Evolutionary conservation across 1,140 invertebrate genomes (phyloP), one percentile per base, ranked within the genome.

Genomic region (Hylyphantes graminicola): DNA sequence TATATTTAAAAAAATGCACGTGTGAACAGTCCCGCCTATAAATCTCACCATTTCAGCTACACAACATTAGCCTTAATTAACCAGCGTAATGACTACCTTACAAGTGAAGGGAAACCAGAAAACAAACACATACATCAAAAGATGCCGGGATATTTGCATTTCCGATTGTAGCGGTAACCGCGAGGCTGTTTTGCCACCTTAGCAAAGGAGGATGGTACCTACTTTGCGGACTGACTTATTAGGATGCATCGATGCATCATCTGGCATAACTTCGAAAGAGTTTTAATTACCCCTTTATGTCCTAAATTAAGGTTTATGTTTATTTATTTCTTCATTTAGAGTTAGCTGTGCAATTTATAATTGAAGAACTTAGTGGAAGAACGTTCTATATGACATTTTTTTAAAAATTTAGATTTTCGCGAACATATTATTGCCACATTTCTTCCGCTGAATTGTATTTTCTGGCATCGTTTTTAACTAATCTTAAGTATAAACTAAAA

Each of bases 121-220:
- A 80, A 80, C 77, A 80, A 80, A 80, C 77, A 80, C 35, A 80
- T 80, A 80, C 77, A 70, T 80, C 77, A 80, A 80, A 80, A 80
- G 77, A 67, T 70, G 65, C 77, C 77, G 77, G 48, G 61, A 78
- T 80, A 80, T 80, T 80, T 80, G 77, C 65, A 80, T 80, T 80
- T 70, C 65, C 64, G 61, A 67, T 54, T 35, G 53, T 19, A 61
- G 17, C 75, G 17, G 21, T 11, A 70, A n/a, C 8, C 17, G 15
- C 17, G 7, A 19, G 7, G 13, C 63, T 59, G 9, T 17, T 55
- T 19, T 35, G 51, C 15, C 76, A 12, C 21, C 15, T 48, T 19
- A 2, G 50, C 77, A 70, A 59, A 51, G 51, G 19, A 64, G 70
- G 77, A 64, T 80, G 77, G 57, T 64, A 80, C n/a, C n/a, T n/a